Evolutionary conservation across 2,113 vertebrate genomes (phyloP), one percentile per base, ranked within the genome.

Genomic region (Rhodinocichla rosea): DNA sequence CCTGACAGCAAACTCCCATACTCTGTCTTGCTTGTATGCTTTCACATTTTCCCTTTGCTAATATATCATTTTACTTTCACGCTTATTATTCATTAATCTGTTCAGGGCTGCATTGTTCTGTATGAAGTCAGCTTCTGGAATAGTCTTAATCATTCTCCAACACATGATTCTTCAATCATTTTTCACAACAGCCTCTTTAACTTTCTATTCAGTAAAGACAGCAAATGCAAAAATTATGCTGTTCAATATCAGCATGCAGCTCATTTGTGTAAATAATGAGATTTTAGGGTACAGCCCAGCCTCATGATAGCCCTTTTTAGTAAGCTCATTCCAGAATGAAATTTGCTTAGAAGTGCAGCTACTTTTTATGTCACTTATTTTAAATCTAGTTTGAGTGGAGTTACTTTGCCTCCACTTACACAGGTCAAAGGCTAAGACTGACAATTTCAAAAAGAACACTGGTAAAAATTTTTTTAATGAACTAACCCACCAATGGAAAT

Each of bases 11-110:
- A 69, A 42, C 55, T 89, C 79, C 68, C 60, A 44, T 77, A 57
- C 17, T 74, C 47, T 86, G 56, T 83, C 75, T 79, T 63, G 20
- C 87, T 89, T 91, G 23, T 42, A 92, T 53, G 82, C 91, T 84
- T 63, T 73, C 70, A 87, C 69, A 37, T 81, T 88, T 79, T 80
- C 64, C 50, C 47, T 82, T 94, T 82, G 52, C 18, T 80, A 77
- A 80, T 52, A 33, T 16, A 78, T 94, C 90, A 93, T 92, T 94
- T 93, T 73, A 71, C 64, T 88, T 74, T 45, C 87, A 71, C 26
- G 35, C 52, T 96, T 89, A 89, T 76, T 96, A 81, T 80, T 87
- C 88, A 95, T 96, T 86, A 92, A 87, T 91, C 70, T 94, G 3
- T 71, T 86, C 87, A 62, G 30, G 68, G 87, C 56, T 42, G 49